These are phyloP conservation scores for Papilio demoleus DNA, from an alignment of 2,888 invertebrate species.

Conservation along the genomic window DNA sequence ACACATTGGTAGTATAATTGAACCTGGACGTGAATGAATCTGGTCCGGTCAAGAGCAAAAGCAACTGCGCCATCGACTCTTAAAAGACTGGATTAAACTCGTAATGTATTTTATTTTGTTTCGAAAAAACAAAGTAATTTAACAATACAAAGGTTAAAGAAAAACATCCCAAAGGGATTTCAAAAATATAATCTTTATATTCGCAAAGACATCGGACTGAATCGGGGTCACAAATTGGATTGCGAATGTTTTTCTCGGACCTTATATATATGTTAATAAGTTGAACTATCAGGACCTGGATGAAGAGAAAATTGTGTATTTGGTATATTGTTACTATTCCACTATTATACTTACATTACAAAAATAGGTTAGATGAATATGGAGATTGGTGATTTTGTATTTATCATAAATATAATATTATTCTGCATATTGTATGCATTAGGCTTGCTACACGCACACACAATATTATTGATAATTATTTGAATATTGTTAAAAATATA, in stretches of 20 bases:
- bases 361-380: constrained; percentile 5
- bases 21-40: too few species aligned
- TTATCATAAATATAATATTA: too few species aligned
- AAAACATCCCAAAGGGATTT: constrained; percentile 8
- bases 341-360: constrained; percentile 9
- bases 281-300: constrained; percentile 42
- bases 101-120: too few species aligned
- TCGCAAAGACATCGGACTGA: constrained; percentile 23
- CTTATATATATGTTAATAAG: constrained; percentile 55
- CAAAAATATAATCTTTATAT: constrained; percentile 27
- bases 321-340: constrained; percentile 19
- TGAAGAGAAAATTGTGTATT: constrained; percentile 35
- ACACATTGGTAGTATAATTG: too few species aligned
- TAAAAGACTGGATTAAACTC: too few species aligned
- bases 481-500: too few species aligned
- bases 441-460: too few species aligned
- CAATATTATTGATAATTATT: too few species aligned
- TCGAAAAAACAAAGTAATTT: too few species aligned
- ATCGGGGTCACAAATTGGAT: constrained; percentile 47
- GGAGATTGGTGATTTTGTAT: constrained; percentile 1
- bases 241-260: constrained; percentile 45
- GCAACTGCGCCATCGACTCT: too few species aligned
- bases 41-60: too few species aligned
- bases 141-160: constrained; percentile 24
- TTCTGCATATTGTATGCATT: too few species aligned